phyloP scores from a whole-genome alignment of 2,113 vertebrate genomes.

The Antechinus stuartii region DNA sequence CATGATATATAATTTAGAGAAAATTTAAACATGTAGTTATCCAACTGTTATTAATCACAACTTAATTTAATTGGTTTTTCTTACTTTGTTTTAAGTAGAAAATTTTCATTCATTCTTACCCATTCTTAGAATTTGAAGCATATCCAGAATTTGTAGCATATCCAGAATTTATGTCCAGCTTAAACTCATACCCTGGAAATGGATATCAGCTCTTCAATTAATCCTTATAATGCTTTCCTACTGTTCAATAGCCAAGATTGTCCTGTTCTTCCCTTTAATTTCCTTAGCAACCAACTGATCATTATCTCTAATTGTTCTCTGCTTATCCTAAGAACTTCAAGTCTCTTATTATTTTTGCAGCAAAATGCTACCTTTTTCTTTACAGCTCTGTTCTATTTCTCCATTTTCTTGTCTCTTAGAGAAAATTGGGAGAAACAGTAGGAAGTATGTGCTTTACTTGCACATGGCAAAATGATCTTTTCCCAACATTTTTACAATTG shows the following conservation, averaged over 20 bases:
- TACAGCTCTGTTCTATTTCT: neutral
- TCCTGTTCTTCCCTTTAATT: neutral
- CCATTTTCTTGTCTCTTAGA: neutral
- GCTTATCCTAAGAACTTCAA: neutral
- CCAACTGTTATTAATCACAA: neutral
- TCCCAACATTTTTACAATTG: neutral
- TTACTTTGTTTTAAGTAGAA: conserved; percentile 8
- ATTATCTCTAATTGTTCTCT: neutral
- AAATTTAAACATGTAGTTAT: neutral
- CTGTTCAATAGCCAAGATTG: neutral
- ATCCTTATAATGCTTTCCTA: conserved; percentile 7
- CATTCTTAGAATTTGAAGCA: neutral
- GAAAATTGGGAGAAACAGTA: neutral
- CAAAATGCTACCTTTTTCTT: neutral
- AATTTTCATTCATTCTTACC: neutral
- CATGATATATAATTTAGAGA: neutral
- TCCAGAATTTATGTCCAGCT: neutral
- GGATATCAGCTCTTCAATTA: conserved; percentile 7
- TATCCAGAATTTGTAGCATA: neutral
- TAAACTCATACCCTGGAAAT: neutral
- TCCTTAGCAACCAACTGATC: neutral
- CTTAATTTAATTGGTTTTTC: neutral
- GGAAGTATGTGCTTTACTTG: neutral
- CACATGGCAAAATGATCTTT: neutral
- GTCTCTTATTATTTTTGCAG: neutral